A percentile compares a stretch with the other conserved stretches of the same genome.
Conservation (phyloP, 1,140 invertebrate species). For the Pemphigus obesinymphae region DNA sequence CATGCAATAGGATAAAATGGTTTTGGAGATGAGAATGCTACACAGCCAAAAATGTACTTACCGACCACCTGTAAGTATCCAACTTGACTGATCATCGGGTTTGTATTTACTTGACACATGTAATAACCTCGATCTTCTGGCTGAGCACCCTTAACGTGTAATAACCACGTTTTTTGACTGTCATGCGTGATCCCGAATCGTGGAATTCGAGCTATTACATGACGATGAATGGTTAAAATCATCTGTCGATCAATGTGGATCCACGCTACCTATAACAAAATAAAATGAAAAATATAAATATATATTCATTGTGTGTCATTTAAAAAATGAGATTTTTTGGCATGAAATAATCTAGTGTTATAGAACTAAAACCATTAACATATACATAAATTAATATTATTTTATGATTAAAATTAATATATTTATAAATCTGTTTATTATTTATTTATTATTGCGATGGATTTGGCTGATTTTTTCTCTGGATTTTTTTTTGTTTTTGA, state of each 20-base stretch:
- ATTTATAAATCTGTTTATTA: too few species aligned
- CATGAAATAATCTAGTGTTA: too few species aligned
- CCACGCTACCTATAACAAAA: constrained; percentile 73
- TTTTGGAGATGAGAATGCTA: not conserved
- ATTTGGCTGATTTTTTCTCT: too few species aligned
- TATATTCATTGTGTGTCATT: too few species aligned
- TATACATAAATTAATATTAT: too few species aligned
- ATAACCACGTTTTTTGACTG: constrained; percentile 84
- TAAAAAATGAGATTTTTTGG: too few species aligned
- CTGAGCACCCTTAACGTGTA: constrained; percentile 81
- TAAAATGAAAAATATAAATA: too few species aligned
- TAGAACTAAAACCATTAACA: too few species aligned
- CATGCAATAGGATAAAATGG: not conserved
- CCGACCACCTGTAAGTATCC: constrained; percentile 91
- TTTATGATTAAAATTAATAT: too few species aligned
- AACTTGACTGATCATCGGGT: constrained; percentile 91
- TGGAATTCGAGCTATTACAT: constrained; percentile 80
- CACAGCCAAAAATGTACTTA: constrained; percentile 55
- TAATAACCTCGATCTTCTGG: constrained; percentile 85
- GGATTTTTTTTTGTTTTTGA: too few species aligned
- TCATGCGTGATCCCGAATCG: constrained; percentile 84
- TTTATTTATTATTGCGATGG: too few species aligned
- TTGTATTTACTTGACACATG: constrained; percentile 93
- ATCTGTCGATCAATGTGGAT: constrained; percentile 91
- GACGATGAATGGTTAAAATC: constrained; percentile 84